Evolutionary conservation across 2,888 invertebrate species (phyloP).

Genomic region (Harmothoe impar): DNA sequence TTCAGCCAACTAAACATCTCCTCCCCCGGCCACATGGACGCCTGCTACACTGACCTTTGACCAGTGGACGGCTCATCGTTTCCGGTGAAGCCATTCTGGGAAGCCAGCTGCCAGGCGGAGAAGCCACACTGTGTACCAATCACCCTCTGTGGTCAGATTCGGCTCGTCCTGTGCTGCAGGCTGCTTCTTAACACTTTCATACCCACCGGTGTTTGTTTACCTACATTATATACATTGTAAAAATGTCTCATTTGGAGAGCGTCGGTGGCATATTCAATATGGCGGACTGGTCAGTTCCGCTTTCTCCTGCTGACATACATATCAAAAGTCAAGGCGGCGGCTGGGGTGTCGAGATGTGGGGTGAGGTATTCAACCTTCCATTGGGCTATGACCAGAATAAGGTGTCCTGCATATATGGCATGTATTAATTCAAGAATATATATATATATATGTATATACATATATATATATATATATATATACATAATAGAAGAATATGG

Average conservation of each 20-base stretch:
- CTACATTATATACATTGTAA: too few relatives aligned
- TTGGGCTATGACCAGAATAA: too few relatives aligned
- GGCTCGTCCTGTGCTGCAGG: neutral
- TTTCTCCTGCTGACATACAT: constrained; percentile 45
- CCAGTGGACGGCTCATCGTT: constrained; percentile 7
- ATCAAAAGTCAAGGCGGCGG: constrained; percentile 15
- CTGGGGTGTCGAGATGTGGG: too few relatives aligned
- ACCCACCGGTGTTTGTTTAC: too few relatives aligned
- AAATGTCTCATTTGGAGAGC: constrained; percentile 48
- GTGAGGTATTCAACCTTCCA: too few relatives aligned
- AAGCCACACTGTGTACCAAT: constrained; percentile 31
- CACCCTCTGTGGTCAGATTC: neutral
- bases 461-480: too few relatives aligned
- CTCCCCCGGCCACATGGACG: neutral
- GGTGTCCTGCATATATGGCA: too few relatives aligned
- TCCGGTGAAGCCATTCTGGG: constrained; percentile 42
- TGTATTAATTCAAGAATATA: too few relatives aligned
- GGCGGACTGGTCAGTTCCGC: constrained; percentile 46
- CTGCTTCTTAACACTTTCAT: too few relatives aligned
- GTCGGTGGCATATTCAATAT: constrained; percentile 43
- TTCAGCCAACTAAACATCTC: neutral
- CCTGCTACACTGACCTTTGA: constrained; percentile 15
- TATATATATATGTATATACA: too few relatives aligned
- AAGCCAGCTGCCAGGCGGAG: constrained; percentile 35
- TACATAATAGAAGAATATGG: too few relatives aligned